A percentile compares a stretch with the other conserved stretches of the same genome.
Evolutionary conservation across 2,888 invertebrate genomes (phyloP).

Genomic region (Theretra japonica): DNA sequence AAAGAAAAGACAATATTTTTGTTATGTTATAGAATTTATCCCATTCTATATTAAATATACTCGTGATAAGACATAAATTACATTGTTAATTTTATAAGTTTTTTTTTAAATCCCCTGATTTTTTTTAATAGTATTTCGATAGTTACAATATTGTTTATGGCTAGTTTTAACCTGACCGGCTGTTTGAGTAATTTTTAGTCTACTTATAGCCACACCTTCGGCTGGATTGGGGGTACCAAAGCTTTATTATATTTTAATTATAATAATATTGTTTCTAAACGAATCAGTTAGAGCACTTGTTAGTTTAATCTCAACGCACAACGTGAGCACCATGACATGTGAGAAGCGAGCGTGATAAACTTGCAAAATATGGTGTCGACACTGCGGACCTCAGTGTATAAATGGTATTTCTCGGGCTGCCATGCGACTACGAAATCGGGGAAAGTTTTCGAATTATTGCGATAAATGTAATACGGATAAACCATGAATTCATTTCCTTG

Average conservation of each 20-base stretch:
- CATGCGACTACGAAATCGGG: constrained; percentile 25
- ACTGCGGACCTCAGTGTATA: constrained; percentile 53
- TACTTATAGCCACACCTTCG: no score
- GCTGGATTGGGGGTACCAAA: neutral
- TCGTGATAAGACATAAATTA: no score
- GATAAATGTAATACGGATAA: neutral
- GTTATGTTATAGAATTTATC: no score
- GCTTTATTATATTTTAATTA: neutral
- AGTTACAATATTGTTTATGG: no score
- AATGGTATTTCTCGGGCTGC: constrained; percentile 60
- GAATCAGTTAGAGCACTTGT: constrained; percentile 40
- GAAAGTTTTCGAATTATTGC: constrained; percentile 39
- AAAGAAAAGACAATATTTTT: neutral
- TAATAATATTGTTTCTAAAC: neutral
- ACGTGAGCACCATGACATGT: constrained; percentile 43
- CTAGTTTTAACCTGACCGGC: no score
- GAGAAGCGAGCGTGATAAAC: constrained; percentile 50
- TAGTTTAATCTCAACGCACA: constrained; percentile 39
- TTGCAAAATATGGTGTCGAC: constrained; percentile 62
- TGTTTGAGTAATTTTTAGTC: no score
- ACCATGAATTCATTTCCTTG: neutral
- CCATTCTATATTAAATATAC: no score
- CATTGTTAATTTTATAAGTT: no score
- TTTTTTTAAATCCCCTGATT: no score
- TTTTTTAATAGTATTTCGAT: no score